Base-by-base conservation (phyloP, 2,113 vertebrate genomes). In the Narcine bancroftii region DNA sequence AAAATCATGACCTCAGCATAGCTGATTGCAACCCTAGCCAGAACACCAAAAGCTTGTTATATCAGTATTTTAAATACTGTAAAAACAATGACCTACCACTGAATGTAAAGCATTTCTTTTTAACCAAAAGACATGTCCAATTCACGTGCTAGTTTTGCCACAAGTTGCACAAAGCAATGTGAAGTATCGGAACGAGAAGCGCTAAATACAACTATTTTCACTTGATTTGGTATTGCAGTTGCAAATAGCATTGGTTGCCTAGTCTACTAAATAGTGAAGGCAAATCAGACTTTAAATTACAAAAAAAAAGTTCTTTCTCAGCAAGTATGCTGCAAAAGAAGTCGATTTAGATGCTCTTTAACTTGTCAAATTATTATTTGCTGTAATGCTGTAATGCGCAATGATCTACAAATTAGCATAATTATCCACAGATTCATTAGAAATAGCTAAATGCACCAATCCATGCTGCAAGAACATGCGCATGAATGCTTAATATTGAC, bases 221-320 rank as follows among this genome's bases (percentile, higher is more conserved):
- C n/a, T n/a, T n/a, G n/a, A n/a, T n/a, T n/a, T 77, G 36, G 36
- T 29, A 77, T 77, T 42, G 15, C 42, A 77, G 36, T 69, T 13
- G 42, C 11, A 42, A 77, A 75, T 33, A 29, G 72, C 60, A 56
- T 36, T 42, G 9, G 9, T 65, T 24, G 36, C 36, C n/a, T 15
- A 65, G 29, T 87, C 50, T 36, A 36, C 60, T 17, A 6, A 11
- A 7, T 9, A 9, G 76, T 21, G 42, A 79, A 15, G 13, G 1
- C 72, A 75, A 75, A 75, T 79, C 42, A 79, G 47, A 81, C 47
- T 81, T 83, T 53, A 83, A 83, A 29, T 83, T 83, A 53, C 9
- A 24, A 77, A 45, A 83, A 83, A 0, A 24, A 79, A 47, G 36
- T 15, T 24, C 69, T 21, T 83, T 21, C 45, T 81, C 19, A 77